Conservation (phyloP, 2,797 vertebrate genomes). For the Psittacula echo region DNA sequence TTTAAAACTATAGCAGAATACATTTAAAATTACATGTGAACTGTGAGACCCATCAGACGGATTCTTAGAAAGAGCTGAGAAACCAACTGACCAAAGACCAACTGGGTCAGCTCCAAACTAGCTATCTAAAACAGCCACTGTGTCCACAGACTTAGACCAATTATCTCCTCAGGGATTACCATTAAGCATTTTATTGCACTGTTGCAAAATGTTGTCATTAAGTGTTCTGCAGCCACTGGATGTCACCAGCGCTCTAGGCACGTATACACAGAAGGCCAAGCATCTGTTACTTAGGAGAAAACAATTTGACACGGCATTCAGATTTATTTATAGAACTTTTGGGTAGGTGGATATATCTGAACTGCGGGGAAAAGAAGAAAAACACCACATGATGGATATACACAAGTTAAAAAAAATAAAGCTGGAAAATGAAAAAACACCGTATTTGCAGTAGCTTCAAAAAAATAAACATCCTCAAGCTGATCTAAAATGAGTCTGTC, state of each 20-base stretch:
- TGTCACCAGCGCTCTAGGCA: slow-evolving; percentile 26
- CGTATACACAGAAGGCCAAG: neutral
- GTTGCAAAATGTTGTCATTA: neutral
- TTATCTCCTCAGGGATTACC: neutral
- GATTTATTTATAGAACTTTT: slow-evolving; percentile 56
- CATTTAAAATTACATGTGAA: fast-evolving
- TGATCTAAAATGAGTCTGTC: slow-evolving; percentile 47
- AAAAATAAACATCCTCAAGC: slow-evolving; percentile 62
- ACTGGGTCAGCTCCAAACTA: neutral
- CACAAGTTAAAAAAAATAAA: slow-evolving; percentile 43
- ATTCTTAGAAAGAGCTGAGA: neutral
- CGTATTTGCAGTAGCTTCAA: neutral
- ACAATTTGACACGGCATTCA: slow-evolving; percentile 26
- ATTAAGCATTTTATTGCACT: neutral
- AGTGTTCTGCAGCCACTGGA: slow-evolving; percentile 61
- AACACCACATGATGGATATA: neutral
- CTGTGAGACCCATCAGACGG: neutral
- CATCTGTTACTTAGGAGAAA: slow-evolving; percentile 43
- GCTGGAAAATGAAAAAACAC: slow-evolving; percentile 27
- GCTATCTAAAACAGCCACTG: neutral
- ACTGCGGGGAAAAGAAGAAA: neutral
- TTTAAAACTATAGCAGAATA: fast-evolving
- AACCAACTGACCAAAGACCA: neutral
- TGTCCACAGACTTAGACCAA: neutral
- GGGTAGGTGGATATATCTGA: slow-evolving; percentile 40